Base-by-base conservation (phyloP, 2,113 vertebrate species). In the Leiothrix lutea region DNA sequence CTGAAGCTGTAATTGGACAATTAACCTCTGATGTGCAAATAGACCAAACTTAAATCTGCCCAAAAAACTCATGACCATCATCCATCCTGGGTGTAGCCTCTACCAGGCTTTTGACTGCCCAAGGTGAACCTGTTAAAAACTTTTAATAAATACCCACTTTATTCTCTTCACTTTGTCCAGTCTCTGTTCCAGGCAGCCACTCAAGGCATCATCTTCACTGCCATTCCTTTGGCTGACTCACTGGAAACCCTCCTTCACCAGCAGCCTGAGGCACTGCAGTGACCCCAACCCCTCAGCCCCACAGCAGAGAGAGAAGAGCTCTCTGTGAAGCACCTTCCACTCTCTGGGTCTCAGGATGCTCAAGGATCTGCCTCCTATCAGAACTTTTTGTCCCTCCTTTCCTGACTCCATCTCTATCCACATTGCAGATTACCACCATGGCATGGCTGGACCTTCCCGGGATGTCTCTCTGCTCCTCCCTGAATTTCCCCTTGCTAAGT, bases 61-160 rank as follows among this genome's bases (percentile, higher is more conserved):
- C 0, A 0, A 48, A 3, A 4, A 38, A 5, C n/a, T 36, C 1
- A 0, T 47, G 71, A 12, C 17, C 33, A 47, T 47, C 0, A 1
- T 38, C 11, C 7, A 38, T 3, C 26, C 23, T 60, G 56, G 21
- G 28, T 14, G 56, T 2, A 19, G 12, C 56, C 73, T 44, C 38
- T n/a, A 50, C 2, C 1, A 42, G 29, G 70, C 9, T 54, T 9
- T 6, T 42, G 31, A 26, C 26, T 38, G n/a, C 56, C 56, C 56
- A 38, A 15, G 16, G 9, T 25, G 44, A 0, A 4, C 9, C 21
- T 47, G 12, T 25, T 48, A 9, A 61, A 38, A 21, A 44, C 44
- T 44, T 75, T 77, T 33, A 38, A 48, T 48, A 33, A 75, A 61
- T 4, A 19, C 16, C 4, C 35, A 60, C 28, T 61, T 48, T 60